A percentile compares a stretch with the other conserved stretches of the same genome.
These are phyloP conservation scores for Hepsetus odoe DNA, from an alignment of 2,113 vertebrate species.

Conservation along the genomic window DNA sequence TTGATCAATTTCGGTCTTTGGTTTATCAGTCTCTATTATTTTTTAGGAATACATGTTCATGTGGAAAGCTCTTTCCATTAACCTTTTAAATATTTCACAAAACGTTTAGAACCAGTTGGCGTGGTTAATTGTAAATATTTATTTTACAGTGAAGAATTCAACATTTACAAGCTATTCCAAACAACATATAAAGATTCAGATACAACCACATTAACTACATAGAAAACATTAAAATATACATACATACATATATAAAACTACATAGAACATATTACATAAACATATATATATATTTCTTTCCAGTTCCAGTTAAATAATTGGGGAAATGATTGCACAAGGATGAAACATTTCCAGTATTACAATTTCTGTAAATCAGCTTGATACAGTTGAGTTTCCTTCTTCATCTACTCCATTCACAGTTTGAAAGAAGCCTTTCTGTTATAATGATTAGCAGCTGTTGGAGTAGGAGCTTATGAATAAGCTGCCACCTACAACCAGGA, in stretches of 20 bases:
- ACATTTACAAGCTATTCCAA: not conserved
- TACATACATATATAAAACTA: no score
- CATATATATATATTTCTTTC: not conserved
- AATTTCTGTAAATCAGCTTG: not conserved
- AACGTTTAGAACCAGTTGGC: no score
- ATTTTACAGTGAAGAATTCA: not conserved
- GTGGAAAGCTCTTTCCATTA: no score
- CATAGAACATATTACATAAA: no score
- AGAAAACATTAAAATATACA: no score
- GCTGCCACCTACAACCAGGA: constrained; percentile 84
- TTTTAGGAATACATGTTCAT: no score
- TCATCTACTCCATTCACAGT: not conserved
- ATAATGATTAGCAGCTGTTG: constrained; percentile 59
- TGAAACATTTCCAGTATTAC: not conserved
- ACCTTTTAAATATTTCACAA: no score
- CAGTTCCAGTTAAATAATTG: not conserved
- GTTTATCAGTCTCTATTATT: no score
- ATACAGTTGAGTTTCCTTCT: not conserved
- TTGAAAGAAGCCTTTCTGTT: not conserved
- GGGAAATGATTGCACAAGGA: no score
- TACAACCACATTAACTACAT: no score
- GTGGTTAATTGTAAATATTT: not conserved
- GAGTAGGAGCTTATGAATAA: constrained; percentile 76
- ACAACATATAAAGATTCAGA: no score
- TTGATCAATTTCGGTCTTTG: no score